phyloP scores from a whole-genome alignment of 2,888 invertebrate genomes.

The Heteromurus nitidus region DNA sequence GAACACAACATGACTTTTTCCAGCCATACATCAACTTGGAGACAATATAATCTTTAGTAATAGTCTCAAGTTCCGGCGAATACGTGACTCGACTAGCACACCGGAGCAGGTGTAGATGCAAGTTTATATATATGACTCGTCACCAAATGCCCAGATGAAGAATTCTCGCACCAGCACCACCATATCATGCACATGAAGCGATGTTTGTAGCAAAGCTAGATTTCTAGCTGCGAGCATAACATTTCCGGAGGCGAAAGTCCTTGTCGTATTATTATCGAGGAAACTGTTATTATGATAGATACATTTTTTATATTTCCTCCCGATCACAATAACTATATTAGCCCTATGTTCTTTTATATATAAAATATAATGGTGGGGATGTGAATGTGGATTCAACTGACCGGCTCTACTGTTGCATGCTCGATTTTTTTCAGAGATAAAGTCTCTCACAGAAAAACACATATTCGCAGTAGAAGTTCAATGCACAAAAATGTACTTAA shows the following conservation, averaged over 20 bases:
- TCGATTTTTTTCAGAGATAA: slow-evolving; percentile 12
- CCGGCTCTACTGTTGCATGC: slow-evolving; percentile 55
- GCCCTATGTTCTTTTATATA: too few species aligned
- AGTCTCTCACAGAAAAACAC: neutral
- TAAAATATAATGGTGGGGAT: slow-evolving; percentile 23
- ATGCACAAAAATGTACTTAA: too few species aligned
- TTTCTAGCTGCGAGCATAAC: neutral
- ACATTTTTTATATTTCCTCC: slow-evolving; percentile 46
- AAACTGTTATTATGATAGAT: slow-evolving; percentile 53
- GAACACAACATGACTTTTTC: slow-evolving; percentile 42
- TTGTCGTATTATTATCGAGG: slow-evolving; percentile 20
- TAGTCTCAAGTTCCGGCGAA: slow-evolving; percentile 37
- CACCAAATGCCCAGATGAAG: neutral
- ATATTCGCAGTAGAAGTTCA: neutral
- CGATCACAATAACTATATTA: slow-evolving; percentile 46
- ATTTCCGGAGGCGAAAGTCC: neutral
- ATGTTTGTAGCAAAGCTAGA: neutral
- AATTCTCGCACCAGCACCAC: neutral
- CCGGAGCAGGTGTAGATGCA: slow-evolving; percentile 24
- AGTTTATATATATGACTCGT: too few species aligned
- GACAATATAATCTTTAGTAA: slow-evolving; percentile 50
- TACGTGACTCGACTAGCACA: slow-evolving; percentile 37
- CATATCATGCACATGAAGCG: neutral
- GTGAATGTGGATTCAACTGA: slow-evolving; percentile 33
- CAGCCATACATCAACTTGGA: slow-evolving; percentile 36